Evolutionary conservation across 2,797 vertebrate species (phyloP).

Genomic region (Ceryle rudis): DNA sequence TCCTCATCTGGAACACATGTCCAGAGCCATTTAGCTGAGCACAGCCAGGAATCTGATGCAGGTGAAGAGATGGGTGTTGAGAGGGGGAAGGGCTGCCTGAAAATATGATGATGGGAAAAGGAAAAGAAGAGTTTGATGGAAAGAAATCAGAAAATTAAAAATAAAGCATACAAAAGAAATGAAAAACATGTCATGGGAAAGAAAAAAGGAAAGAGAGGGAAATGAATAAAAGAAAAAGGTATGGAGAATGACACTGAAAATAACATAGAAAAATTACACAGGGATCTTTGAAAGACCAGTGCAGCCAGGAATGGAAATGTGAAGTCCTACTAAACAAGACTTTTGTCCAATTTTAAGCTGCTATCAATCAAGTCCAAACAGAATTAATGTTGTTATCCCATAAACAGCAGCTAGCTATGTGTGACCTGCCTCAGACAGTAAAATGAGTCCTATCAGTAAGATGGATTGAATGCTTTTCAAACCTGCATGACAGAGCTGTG

Average conservation of each 20-base stretch:
- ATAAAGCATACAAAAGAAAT: background rate
- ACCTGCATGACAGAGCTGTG: background rate
- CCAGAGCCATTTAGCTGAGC: background rate
- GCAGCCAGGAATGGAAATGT: background rate
- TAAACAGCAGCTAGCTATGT: background rate
- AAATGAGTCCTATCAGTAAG: background rate
- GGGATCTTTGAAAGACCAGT: background rate
- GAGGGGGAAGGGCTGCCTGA: background rate
- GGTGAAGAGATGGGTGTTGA: background rate
- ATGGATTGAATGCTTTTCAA: background rate
- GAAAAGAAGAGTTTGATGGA: background rate
- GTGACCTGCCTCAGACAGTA: background rate
- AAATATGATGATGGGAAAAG: background rate
- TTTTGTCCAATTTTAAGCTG: background rate
- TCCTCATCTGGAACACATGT: background rate
- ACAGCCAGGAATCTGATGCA: background rate
- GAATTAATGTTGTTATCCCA: background rate
- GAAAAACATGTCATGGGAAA: background rate
- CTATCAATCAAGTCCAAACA: background rate
- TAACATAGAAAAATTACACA: background rate
- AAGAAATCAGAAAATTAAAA: background rate
- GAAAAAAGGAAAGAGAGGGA: background rate
- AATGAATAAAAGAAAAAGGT: background rate
- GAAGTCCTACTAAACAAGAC: background rate
- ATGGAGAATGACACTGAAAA: background rate